These are phyloP conservation scores for Hyphantria cunea DNA, from an alignment of 1,140 invertebrate species.

Conservation along the genomic window DNA sequence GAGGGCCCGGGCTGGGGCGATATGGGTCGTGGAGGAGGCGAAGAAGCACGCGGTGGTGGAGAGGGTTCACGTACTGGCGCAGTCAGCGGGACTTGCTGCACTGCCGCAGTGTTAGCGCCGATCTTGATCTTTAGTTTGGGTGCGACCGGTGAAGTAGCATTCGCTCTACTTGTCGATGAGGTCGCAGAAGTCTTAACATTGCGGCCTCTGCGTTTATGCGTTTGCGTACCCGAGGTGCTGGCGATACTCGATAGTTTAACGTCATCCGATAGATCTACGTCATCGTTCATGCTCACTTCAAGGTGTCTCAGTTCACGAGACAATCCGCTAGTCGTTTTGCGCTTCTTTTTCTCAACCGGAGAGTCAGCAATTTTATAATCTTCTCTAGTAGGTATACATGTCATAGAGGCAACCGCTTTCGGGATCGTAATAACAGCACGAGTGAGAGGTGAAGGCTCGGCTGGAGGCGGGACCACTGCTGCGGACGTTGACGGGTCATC, in stretches of 20 bases:
- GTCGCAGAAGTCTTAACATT: constrained; percentile 55
- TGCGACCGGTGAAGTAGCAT: constrained; percentile 65
- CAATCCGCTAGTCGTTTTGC: constrained; percentile 82
- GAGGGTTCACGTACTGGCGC: constrained; percentile 10
- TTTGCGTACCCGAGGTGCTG: constrained; percentile 43
- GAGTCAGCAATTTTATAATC: constrained; percentile 88
- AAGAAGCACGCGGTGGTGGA: constrained; percentile 71
- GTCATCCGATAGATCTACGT: constrained; percentile 64
- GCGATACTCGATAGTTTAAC: constrained; percentile 63
- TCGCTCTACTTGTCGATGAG: constrained; percentile 40
- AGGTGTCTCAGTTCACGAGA: constrained; percentile 83
- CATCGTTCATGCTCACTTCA: constrained; percentile 75
- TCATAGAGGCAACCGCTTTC: constrained; percentile 93
- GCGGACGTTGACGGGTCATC: constrained; percentile 84
- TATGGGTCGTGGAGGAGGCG: neutral
- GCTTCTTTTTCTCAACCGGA: constrained; percentile 86
- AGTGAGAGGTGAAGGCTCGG: constrained; percentile 84
- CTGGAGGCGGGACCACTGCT: constrained; percentile 83
- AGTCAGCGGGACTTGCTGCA: constrained; percentile 65
- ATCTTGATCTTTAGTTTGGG: constrained; percentile 94
- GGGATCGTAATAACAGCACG: constrained; percentile 91
- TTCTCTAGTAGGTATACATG: constrained; percentile 90
- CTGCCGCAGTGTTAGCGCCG: constrained; percentile 82
- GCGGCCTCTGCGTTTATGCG: constrained; percentile 82
- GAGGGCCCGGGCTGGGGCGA: neutral